Evolutionary conservation across 1,140 invertebrate species (phyloP), one percentile per base, ranked within the genome.

Genomic region (Saxidomus purpurata): DNA sequence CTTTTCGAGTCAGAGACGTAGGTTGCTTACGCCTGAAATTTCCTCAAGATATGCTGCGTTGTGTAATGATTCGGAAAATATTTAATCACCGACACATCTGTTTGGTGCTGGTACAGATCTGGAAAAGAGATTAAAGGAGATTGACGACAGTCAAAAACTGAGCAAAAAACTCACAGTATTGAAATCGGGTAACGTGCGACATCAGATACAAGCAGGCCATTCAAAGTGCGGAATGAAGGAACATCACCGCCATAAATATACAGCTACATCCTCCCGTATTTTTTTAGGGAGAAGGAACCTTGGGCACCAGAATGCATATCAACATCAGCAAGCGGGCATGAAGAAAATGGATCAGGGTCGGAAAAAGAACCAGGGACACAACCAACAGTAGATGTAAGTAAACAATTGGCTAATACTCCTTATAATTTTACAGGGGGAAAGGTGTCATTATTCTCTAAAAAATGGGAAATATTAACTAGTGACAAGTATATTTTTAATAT

Each of bases 281-380:
- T 6, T 69, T 69, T 69, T 69, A 69, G 36, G 67, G 67, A 69
- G 22, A 69, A 69, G 67, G 25, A 28, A n/a, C 67, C 67, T 69
- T n/a, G 13, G 1, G 1, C 28, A 34, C 36, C 36, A 34, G 31
- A 3, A 2, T 36, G 67, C 67, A 69, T 15, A 55, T 22, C 9
- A 4, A 28, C 67, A 69, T 15, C 67, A 69, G 67, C 25, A n/a
- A 6, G 13, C 13, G 28, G 67, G 67, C 36, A 69, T 31, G 6
- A 6, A 28, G 34, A 69, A 69, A 40, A 28, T 11, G 36, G 67
- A 69, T 6, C 67, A 69, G 67, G 67, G 67, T 28, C 67, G 13
- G 67, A 69, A 69, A 69, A 40, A 69, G 61, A 34, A 69, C 28
- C 25, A 40, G 25, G 36, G 31, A 40, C 67, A 6, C 4, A n/a